Evolutionary conservation across 2,113 vertebrate genomes (phyloP).

Genomic region (Pristiophorus japonicus): DNA sequence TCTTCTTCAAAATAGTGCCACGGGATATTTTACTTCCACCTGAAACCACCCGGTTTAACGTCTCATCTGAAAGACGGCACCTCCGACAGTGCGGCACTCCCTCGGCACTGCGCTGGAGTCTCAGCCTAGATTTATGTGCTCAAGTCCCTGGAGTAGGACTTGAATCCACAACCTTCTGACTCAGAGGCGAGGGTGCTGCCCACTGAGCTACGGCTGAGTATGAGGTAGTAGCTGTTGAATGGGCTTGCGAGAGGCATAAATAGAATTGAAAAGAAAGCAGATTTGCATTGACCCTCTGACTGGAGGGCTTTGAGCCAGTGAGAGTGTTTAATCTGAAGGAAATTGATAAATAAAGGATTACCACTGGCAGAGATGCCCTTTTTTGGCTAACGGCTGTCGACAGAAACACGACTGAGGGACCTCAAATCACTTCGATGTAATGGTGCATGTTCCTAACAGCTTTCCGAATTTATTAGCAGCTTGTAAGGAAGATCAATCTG

Average conservation of each 20-base stretch:
- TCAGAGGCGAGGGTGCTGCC: too few species aligned
- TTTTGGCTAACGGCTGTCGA: neutral
- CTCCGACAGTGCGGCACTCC: too few species aligned
- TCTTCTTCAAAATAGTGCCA: too few species aligned
- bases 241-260: neutral
- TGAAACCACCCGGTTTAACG: too few species aligned
- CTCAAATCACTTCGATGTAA: neutral
- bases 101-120: too few species aligned
- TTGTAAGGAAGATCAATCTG: neutral
- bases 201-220: too few species aligned
- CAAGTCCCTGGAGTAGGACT: too few species aligned
- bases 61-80: too few species aligned
- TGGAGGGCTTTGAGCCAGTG: neutral
- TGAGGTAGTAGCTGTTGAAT: neutral
- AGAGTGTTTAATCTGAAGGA: neutral
- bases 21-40: too few species aligned
- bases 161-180: too few species aligned
- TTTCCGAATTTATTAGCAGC: neutral
- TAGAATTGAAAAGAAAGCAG: neutral
- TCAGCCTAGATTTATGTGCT: too few species aligned
- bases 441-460: neutral
- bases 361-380: neutral
- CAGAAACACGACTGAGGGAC: neutral
- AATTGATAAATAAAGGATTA: slow-evolving; percentile 4
- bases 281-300: neutral